Evolutionary conservation across 2,888 invertebrate species (phyloP).

Genomic region (Ceratothoa steindachneri): DNA sequence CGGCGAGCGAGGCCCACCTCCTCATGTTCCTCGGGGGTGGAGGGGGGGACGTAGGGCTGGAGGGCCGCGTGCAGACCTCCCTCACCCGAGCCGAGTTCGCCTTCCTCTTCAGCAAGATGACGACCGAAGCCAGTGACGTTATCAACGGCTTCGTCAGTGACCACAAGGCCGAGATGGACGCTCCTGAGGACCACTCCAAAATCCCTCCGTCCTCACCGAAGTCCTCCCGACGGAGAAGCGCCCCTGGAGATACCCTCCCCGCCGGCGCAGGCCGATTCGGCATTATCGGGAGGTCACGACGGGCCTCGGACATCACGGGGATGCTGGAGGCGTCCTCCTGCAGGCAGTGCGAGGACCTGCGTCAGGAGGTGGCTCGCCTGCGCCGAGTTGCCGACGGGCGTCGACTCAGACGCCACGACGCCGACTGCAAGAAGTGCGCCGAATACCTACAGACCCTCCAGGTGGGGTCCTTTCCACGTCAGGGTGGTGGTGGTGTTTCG

Average conservation of each 20-base stretch:
- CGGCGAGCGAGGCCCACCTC: conserved; percentile 44
- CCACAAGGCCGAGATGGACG: neutral
- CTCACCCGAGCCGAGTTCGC: conserved; percentile 42
- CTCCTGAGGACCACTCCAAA: too few species aligned
- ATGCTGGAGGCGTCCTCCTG: conserved; percentile 42
- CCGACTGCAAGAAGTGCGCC: conserved; percentile 33
- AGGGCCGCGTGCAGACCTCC: conserved; percentile 25
- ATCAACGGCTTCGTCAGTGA: neutral
- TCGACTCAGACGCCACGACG: conserved; percentile 21
- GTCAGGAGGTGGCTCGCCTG: conserved; percentile 33
- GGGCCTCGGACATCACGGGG: conserved; percentile 46
- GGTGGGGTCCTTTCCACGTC: too few species aligned
- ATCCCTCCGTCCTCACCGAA: conserved; percentile 5
- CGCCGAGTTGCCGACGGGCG: conserved; percentile 21
- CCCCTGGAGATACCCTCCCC: conserved; percentile 18
- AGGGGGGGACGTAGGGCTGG: conserved; percentile 36
- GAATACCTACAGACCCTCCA: conserved; percentile 30
- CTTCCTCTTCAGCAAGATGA: conserved; percentile 35
- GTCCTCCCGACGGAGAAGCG: neutral
- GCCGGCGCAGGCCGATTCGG: conserved; percentile 15
- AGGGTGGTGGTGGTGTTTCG: too few species aligned
- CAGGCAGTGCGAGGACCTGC: conserved; percentile 42
- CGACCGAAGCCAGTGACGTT: conserved; percentile 20
- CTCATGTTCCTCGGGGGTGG: conserved; percentile 45
- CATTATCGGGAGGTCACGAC: conserved; percentile 23